Evolutionary conservation across 2,113 vertebrate species (phyloP).

Genomic region (Caloenas nicobarica): DNA sequence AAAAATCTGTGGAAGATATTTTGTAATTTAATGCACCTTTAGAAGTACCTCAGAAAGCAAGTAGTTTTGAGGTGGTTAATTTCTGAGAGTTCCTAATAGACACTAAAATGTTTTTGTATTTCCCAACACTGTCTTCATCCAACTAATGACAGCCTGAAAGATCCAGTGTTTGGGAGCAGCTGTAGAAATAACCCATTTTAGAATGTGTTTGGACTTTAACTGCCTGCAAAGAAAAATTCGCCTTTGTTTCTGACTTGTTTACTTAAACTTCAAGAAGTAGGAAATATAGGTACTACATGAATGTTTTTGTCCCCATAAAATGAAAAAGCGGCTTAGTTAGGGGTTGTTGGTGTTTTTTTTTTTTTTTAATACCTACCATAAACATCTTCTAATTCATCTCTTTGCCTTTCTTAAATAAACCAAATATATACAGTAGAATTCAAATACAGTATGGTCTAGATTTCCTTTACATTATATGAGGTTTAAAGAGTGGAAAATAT

Average conservation of each 20-base stretch:
- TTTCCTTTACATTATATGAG: not conserved
- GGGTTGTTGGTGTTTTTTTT: no score
- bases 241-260: not conserved
- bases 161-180: not conserved
- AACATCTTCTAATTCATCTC: slow-evolving; percentile 57
- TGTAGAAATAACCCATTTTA: not conserved
- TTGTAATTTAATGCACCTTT: not conserved
- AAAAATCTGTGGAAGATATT: not conserved
- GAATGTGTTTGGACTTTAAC: not conserved
- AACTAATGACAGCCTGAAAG: not conserved
- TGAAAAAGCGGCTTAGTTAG: not conserved
- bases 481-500: slow-evolving; percentile 5
- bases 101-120: not conserved
- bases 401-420: slow-evolving; percentile 68
- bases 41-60: not conserved
- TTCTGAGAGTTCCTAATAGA: not conserved
- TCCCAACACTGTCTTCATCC: not conserved
- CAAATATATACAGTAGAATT: not conserved
- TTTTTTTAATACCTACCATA: not conserved
- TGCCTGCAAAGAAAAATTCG: not conserved
- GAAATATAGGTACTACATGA: not conserved
- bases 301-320: not conserved
- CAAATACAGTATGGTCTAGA: not conserved
- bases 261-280: not conserved
- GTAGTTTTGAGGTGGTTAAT: not conserved